These are phyloP conservation scores for Eulithis testata DNA, from an alignment of 2,888 invertebrate species.

Conservation along the genomic window DNA sequence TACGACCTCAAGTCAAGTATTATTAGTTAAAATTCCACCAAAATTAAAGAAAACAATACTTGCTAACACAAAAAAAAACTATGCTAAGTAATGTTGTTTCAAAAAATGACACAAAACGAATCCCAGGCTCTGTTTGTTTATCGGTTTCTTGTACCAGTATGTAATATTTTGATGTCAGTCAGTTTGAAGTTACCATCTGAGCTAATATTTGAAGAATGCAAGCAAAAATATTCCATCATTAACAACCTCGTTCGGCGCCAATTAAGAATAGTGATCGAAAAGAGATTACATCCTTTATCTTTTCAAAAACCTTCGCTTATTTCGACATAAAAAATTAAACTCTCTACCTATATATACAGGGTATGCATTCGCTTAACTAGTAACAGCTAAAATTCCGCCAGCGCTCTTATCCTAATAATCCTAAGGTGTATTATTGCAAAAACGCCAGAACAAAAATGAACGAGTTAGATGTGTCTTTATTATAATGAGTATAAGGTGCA, in stretches of 20 bases:
- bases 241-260: background rate
- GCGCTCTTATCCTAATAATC: background rate
- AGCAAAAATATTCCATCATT: background rate
- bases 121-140: too few relatives aligned
- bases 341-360: slow-evolving; percentile 11
- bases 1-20: too few relatives aligned
- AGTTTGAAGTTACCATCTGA: too few relatives aligned
- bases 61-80: too few relatives aligned
- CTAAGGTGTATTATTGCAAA: background rate
- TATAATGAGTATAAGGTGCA: background rate
- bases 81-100: too few relatives aligned
- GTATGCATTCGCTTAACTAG: slow-evolving; percentile 19
- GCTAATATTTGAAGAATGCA: too few relatives aligned
- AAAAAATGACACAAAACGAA: too few relatives aligned
- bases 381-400: background rate
- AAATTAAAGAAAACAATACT: too few relatives aligned
- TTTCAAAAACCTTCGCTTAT: slow-evolving; percentile 16
- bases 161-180: too few relatives aligned
- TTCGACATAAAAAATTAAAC: slow-evolving; percentile 17
- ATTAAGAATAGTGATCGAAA: slow-evolving; percentile 7
- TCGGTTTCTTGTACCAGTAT: too few relatives aligned
- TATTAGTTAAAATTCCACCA: too few relatives aligned
- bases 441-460: background rate
- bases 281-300: background rate
- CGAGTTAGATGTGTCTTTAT: background rate